phyloP scores from a whole-genome alignment of 2,888 invertebrate genomes.

The Onchidella celtica region DNA sequence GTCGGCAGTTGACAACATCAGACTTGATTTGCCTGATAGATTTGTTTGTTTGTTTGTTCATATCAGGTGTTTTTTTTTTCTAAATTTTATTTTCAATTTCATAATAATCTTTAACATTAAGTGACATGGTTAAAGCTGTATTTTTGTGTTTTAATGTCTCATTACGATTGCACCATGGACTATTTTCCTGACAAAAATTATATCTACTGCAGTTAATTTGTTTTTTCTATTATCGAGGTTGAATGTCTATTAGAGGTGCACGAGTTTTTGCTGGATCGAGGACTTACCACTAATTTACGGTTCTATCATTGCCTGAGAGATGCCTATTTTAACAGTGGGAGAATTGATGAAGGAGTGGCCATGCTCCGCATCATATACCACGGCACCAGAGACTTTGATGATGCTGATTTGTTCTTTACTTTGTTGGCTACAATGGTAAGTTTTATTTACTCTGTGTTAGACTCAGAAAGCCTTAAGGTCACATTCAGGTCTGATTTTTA shows the following conservation, averaged over 20 bases:
- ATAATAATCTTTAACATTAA: no score
- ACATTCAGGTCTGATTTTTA: no score
- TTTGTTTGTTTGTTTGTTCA: no score
- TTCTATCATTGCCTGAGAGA: slow-evolving; percentile 56
- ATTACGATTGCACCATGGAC: no score
- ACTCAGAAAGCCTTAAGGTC: no score
- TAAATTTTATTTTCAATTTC: no score
- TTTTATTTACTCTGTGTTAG: not conserved
- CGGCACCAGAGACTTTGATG: slow-evolving; percentile 52
- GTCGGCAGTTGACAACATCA: no score
- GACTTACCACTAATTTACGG: slow-evolving; percentile 50
- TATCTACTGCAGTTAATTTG: not conserved
- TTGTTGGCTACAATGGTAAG: slow-evolving; percentile 55
- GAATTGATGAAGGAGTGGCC: slow-evolving; percentile 58
- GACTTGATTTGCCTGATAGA: no score
- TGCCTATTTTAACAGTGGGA: slow-evolving; percentile 61
- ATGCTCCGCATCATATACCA: slow-evolving; percentile 56
- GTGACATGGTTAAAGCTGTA: no score
- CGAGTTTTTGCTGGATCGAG: slow-evolving; percentile 55
- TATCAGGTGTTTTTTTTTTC: no score
- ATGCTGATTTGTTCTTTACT: slow-evolving; percentile 58
- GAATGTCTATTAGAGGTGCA: slow-evolving; percentile 57
- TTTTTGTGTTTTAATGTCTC: no score
- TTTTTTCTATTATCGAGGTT: slow-evolving; percentile 23
- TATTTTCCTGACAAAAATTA: no score